Conservation (phyloP, 2,888 invertebrate species). For the Harpagoxenus sublaevis region DNA sequence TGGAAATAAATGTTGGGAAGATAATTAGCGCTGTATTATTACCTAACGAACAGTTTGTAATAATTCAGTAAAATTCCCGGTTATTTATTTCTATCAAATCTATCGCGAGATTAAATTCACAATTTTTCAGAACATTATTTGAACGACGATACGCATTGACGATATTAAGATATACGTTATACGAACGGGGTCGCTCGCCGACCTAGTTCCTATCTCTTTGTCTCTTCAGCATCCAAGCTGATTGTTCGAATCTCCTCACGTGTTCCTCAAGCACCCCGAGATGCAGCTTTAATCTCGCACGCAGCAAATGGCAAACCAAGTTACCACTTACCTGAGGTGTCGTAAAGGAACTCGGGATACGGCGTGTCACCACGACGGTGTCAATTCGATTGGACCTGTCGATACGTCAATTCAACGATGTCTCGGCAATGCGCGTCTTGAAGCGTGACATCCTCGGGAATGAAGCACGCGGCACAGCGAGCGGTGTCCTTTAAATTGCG, state of each 20-base stretch:
- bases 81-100: neutral
- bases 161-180: slow-evolving; percentile 30
- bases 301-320: neutral
- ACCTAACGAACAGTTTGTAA: neutral
- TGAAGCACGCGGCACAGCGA: slow-evolving; percentile 7
- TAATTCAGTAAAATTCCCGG: neutral
- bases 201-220: slow-evolving; percentile 23
- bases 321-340: slow-evolving; percentile 31
- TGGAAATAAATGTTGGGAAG: neutral
- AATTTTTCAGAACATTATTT: neutral
- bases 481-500: slow-evolving; percentile 37
- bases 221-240: slow-evolving; percentile 12
- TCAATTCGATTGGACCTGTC: slow-evolving; percentile 9
- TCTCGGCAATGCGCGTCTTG: slow-evolving; percentile 12
- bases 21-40: neutral
- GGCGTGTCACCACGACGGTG: neutral
- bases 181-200: slow-evolving; percentile 22
- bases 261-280: neutral
- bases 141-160: neutral
- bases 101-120: neutral
- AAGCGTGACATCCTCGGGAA: slow-evolving; percentile 52
- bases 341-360: neutral
- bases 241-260: neutral
- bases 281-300: slow-evolving; percentile 20
- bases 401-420: slow-evolving; percentile 39